Conservation (phyloP, 1,140 invertebrate genomes). For the Cryptotermes secundus region DNA sequence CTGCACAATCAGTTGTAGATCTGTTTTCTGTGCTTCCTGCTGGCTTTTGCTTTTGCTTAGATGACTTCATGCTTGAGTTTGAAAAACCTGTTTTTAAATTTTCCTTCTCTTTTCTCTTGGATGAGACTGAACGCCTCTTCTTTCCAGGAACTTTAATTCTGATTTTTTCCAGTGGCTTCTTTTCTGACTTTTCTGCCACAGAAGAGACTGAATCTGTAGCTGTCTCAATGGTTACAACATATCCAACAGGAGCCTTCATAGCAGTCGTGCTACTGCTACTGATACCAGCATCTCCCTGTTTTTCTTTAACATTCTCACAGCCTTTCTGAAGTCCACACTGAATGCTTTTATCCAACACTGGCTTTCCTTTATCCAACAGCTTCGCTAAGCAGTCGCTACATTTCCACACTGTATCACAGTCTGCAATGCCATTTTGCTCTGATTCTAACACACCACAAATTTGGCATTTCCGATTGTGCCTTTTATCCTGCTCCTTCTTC, state of each 20-base stretch:
- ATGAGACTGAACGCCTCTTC: slow-evolving; percentile 4
- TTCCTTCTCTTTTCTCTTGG: neutral
- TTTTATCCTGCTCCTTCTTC: neutral
- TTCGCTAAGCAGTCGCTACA: neutral
- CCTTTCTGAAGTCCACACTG: neutral
- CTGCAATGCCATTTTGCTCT: neutral
- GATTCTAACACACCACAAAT: neutral
- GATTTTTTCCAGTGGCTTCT: neutral
- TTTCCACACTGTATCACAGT: neutral
- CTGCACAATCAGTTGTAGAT: no score
- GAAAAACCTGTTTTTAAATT: neutral
- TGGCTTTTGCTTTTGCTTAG: no score
- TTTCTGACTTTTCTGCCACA: neutral
- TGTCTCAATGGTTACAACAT: slow-evolving; percentile 2
- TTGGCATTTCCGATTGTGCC: neutral
- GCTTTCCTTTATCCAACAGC: neutral
- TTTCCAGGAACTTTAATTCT: slow-evolving; percentile 30
- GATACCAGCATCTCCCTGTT: neutral
- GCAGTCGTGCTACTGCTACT: neutral
- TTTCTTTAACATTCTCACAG: neutral
- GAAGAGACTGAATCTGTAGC: neutral
- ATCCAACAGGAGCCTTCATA: neutral
- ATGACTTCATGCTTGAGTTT: no score
- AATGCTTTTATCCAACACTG: neutral
- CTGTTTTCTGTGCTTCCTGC: slow-evolving; percentile 6